A percentile compares a stretch with the other conserved stretches of the same genome.
phyloP scores from a whole-genome alignment of 2,888 invertebrate genomes.

The Pristionchus japonicus region DNA sequence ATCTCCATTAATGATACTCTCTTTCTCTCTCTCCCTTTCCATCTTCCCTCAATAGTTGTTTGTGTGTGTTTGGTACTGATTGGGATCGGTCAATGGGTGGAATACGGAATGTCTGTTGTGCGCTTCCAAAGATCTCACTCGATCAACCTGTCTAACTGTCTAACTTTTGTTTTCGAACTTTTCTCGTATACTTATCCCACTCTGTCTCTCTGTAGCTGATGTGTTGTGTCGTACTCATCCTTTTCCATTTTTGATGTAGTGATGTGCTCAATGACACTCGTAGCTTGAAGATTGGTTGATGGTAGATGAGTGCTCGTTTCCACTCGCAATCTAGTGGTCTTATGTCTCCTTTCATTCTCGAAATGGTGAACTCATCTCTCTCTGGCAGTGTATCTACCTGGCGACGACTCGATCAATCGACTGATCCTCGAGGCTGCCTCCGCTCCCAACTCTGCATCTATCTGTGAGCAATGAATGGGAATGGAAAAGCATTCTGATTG shows the following conservation, averaged over 20 bases:
- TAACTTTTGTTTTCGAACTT: neutral
- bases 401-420: conserved; percentile 25
- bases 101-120: neutral
- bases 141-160: neutral
- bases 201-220: neutral
- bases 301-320: neutral
- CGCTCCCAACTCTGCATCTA: conserved; percentile 36
- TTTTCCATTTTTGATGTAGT: neutral
- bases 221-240: neutral
- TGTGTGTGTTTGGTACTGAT: neutral
- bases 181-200: neutral
- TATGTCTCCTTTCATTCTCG: neutral
- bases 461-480: conserved; percentile 23
- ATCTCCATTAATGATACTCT: conserved; percentile 1
- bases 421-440: conserved; percentile 44
- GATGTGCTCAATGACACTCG: neutral
- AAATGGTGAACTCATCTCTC: conserved; percentile 14
- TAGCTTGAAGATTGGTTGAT: neutral
- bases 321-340: neutral
- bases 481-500: neutral
- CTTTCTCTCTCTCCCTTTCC: neutral
- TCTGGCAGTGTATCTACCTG: neutral
- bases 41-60: conserved; percentile 12
- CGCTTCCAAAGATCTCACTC: neutral
- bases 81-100: neutral